Evolutionary conservation across 2,888 invertebrate species (phyloP).

Genomic region (Actias luna): DNA sequence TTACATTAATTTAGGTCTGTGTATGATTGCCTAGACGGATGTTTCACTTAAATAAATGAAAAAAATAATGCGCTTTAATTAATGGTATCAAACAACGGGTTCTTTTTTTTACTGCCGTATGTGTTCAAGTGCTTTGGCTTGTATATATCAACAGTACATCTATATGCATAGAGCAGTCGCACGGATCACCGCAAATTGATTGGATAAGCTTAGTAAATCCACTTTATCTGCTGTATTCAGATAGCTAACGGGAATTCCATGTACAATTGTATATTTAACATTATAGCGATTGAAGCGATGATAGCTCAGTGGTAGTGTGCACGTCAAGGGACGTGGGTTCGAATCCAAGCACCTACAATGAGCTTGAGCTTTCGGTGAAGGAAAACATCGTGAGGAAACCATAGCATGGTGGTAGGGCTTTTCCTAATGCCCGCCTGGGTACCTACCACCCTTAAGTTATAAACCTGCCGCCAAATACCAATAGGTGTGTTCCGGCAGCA

Average conservation of each 20-base stretch:
- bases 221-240: not conserved
- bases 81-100: not conserved
- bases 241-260: not conserved
- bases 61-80: not conserved
- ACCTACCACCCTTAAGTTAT: no score
- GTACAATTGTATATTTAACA: not conserved
- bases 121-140: not conserved
- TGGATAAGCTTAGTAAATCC: not conserved
- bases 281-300: no score
- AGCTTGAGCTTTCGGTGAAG: no score
- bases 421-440: no score
- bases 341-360: no score
- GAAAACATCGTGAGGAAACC: no score
- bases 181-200: not conserved
- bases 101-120: not conserved
- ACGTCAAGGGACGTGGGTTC: no score
- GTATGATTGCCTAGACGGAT: not conserved
- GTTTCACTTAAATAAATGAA: not conserved
- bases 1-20: not conserved
- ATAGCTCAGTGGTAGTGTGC: no score
- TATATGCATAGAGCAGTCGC: not conserved
- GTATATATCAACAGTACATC: not conserved
- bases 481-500: no score
- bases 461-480: no score
- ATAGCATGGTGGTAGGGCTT: no score